Evolutionary conservation across 2,888 invertebrate genomes (phyloP).

Genomic region (Craniophora ligustri): DNA sequence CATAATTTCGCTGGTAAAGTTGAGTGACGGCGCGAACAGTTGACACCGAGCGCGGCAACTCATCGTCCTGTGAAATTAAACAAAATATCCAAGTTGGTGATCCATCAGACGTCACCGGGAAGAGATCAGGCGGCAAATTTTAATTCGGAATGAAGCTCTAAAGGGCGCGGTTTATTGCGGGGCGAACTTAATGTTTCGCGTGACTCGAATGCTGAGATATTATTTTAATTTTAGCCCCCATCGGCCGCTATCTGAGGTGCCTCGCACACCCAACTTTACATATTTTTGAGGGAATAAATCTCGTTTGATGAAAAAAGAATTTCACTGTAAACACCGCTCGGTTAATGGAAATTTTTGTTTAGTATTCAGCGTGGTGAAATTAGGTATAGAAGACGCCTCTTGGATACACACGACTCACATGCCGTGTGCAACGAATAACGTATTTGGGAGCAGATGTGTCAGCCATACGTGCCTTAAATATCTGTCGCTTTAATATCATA

Average conservation of each 20-base stretch:
- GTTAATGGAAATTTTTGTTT: conserved; percentile 83
- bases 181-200: conserved; percentile 86
- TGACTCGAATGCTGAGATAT: conserved; percentile 86
- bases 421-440: conserved; percentile 41
- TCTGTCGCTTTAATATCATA: not conserved
- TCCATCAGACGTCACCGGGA: conserved; percentile 82
- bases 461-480: conserved; percentile 32
- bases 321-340: conserved; percentile 77
- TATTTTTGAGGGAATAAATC: conserved; percentile 85
- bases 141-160: conserved; percentile 85
- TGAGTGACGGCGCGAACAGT: conserved; percentile 48
- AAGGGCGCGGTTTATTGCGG: conserved; percentile 85
- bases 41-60: conserved; percentile 33
- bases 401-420: conserved; percentile 40
- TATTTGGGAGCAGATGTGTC: conserved; percentile 20
- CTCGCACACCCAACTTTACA: conserved; percentile 80
- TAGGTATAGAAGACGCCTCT: conserved; percentile 55
- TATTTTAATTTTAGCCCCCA: conserved; percentile 84
- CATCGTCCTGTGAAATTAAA: conserved; percentile 56
- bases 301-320: conserved; percentile 85
- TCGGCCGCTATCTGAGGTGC: conserved; percentile 73
- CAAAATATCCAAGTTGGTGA: conserved; percentile 76
- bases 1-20: conserved; percentile 30
- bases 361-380: conserved; percentile 75
- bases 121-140: conserved; percentile 86